Percentiles rank a stretch among this genome's conserved stretches.
These are phyloP conservation scores for Andrena cerasifolii DNA, from an alignment of 1,140 invertebrate genomes.

Conservation along the genomic window DNA sequence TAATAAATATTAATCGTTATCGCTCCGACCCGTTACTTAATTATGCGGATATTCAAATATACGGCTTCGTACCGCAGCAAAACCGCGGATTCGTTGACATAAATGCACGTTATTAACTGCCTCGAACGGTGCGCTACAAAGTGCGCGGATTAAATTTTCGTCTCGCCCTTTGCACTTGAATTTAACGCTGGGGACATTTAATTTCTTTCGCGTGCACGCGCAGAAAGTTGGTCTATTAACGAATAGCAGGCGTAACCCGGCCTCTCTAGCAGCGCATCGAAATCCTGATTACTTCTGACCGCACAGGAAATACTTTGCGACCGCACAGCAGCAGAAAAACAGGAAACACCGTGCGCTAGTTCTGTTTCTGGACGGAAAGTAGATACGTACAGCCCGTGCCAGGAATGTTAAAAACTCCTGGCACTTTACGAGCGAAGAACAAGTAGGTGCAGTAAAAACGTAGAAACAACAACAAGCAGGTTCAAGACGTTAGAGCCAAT, in stretches of 20 bases:
- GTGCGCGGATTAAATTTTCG: not conserved
- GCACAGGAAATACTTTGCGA: conserved; percentile 43
- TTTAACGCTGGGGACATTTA: not conserved
- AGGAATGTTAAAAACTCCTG: conserved; percentile 2
- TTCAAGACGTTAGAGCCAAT: no score
- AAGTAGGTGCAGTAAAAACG: no score
- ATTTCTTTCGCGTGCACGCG: not conserved
- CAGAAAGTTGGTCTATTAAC: not conserved
- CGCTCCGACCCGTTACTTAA: conserved; percentile 4
- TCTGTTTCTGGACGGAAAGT: conserved; percentile 15
- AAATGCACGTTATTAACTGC: not conserved
- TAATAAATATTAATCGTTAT: conserved; percentile 38
- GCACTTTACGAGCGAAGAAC: conserved; percentile 1
- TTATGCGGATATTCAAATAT: conserved; percentile 11
- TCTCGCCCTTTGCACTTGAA: not conserved
- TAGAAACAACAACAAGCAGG: no score
- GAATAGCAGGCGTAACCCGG: not conserved
- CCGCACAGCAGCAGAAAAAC: conserved; percentile 47
- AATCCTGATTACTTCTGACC: conserved; percentile 4
- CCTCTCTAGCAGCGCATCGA: not conserved
- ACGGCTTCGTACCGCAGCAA: not conserved
- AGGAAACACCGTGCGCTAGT: conserved; percentile 44
- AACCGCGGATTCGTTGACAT: not conserved
- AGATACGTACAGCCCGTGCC: not conserved
- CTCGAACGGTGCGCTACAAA: no score